Base-by-base conservation (phyloP, 2,888 invertebrate genomes). In the Azorinus chamasolen region DNA sequence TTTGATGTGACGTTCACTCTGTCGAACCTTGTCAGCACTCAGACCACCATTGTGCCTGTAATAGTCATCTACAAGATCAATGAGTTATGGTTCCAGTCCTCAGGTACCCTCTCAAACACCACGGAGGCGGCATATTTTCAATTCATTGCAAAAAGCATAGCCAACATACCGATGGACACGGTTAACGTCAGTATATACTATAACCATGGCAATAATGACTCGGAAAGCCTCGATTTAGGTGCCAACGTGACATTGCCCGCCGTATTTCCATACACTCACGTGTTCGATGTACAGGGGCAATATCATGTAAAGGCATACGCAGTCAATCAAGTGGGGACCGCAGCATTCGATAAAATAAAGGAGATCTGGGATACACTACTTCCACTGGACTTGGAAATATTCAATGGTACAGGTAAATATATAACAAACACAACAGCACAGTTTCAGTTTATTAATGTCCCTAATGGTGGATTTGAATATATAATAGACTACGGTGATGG, bases 401-500 rank as follows among this genome's bases (percentile, higher is more conserved):
- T 61, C 3, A 57, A 70, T 32, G 69, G 62, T 6, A 61, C 50
- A 25, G 70, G 62, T 14, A 77, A 77, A 25, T 80, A 80, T 65
- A 71, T 74, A 12, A 80, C 80, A 6, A 77, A 80, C 45, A 70
- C 76, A 27, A 66, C 63, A 8, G 66, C 73, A 0, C 22, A 48
- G 20, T 76, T 85, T 16, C 53, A 64, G 39, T 80, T 80, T 63
- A 45, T 53, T 18, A 62, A 70, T 43, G 62, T 66, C 6, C 77
- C 80, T 3, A 66, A 73, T 45, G 66, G 48, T 46, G 80, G 80
- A 8, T 70, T 70, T 48, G 14, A 66, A 25, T 80, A 80, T 37
- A 50, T 25, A 0, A 77, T 80, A 51, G 70, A 76, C 54, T 80
- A 61, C 61, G 80, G 68, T 32, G 80, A 80, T 41, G 73, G 73